Base-by-base conservation (phyloP, 2,113 vertebrate genomes). In the Brachirus orientalis region DNA sequence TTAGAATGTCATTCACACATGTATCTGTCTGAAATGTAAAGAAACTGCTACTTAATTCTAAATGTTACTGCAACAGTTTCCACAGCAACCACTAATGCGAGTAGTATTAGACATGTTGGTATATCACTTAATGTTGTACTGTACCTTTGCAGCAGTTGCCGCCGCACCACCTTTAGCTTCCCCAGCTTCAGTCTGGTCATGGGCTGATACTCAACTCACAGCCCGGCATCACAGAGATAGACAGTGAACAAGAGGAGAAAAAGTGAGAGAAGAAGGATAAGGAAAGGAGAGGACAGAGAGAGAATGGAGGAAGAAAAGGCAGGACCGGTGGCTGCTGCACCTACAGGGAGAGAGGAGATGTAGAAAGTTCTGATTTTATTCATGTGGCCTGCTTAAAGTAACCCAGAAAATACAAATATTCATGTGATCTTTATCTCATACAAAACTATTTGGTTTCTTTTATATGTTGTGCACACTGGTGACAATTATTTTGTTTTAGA, bases 121-220 rank as follows among this genome's bases (percentile, higher is more conserved):
- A 28, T 28, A 28, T 28, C 3, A 4, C 28, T n/a, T n/a, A n/a
- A 28, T 28, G 2, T 28, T 28, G 28, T 28, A 4, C 28, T 43
- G 45, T 95, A 96, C 22, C 89, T 88, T 84, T 95, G 96, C 18
- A 94, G 92, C 84, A 96, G 79, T 87, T 45, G 89, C 63, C 91
- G 85, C 19, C 93, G 93, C 19, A 95, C 92, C 71, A 95, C 93
- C 87, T 95, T 96, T 89, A 95, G 69, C 87, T 94, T 94, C 85
- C 94, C 94, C 91, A 94, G 90, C 67, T 92, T 93, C 53, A 92
- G 75, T 85, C 76, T 93, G 90, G 93, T 91, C 50, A 92, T 72
- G 60, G 87, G 90, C 67, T 56, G 47, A 44, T 82, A 65, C 57
- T 86, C 84, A 11, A 91, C 28, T 18, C 64, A 28, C 78, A 79